Evolutionary conservation across 2,888 invertebrate species (phyloP), one percentile per base, ranked within the genome.

Genomic region (Oligia fasciuncula): DNA sequence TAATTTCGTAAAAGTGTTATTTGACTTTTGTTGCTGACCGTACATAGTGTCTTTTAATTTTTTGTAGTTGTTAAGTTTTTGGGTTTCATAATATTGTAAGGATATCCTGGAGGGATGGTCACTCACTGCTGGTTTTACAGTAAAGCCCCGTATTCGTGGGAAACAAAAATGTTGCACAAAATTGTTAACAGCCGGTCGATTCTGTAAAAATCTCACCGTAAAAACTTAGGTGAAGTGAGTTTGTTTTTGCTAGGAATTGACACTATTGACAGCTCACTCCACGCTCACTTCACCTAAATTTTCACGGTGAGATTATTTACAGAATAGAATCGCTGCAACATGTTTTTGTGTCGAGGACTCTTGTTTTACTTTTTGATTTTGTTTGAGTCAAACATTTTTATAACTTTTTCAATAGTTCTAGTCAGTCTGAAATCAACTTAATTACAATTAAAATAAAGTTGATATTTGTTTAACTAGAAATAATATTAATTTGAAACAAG

Each of bases 1-100:
- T 29, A n/a, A 11, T n/a, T 11, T 57, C 57, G 8, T 9, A 17
- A 19, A 35, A 23, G 0, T 63, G 5, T 17, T 17, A 5, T 9
- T 40, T 11, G n/a, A 4, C 17, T 19, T 66, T 71, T n/a, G 0
- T 71, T 40, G 66, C 40, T 40, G n/a, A 71, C 17, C 6, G 4
- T 71, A n/a, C 40, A 40, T 17, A 40, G n/a, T 6, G 63, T 19
- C 40, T 76, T 85, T 11, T 11, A 6, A 29, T 66, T 14, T 35
- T 46, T 60, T 40, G 14, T 69, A 79, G 14, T 23, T 71, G 85
- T 46, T 80, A 66, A 80, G 40, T 83, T 73, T 65, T 78, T 77
- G 19, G 68, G 57, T 60, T n/a, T n/a, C 57, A 54, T 13, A 29
- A 73, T 63, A 57, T 67, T 72, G 3, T 54, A 57, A 35, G 35